Base-by-base conservation (phyloP, 2,888 invertebrate genomes). In the Dolichomitus sp. region DNA sequence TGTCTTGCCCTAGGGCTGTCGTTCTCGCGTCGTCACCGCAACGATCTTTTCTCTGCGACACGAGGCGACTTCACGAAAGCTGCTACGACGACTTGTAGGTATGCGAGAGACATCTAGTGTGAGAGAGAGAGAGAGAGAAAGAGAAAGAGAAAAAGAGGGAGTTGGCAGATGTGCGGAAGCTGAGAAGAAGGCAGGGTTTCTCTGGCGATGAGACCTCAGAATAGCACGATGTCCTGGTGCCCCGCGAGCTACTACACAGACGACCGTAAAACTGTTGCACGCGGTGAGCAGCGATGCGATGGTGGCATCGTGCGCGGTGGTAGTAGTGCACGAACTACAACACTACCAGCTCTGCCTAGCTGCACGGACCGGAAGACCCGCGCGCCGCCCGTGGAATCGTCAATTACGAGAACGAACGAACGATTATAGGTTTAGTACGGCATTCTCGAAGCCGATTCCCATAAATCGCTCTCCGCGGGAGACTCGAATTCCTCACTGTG, bases 361-460 rank as follows among this genome's bases (percentile, higher is more conserved):
- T 33, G 3, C 40, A 4, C 27, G 68, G 68, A 65, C 72, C 74
- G 78, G 80, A 81, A 82, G 85, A 74, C 69, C 79, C 76, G 82
- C 84, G 83, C 86, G 88, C 90, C 91, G 90, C 90, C 92, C 91
- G 90, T 88, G 88, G 91, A 89, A 93, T 91, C 90, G 91, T 92
- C 91, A 90, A 92, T 92, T 92, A 90, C 89, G 86, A 89, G 86
- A 86, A 82, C 90, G 90, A 89, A 87, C 86, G 89, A 87, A 86
- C 86, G 86, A 89, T 88, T 92, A 92, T 91, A 91, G 87, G 85
- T 92, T 88, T 91, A 90, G 92, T 90, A 87, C 86, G 88, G 88
- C 89, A 87, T 90, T 87, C 85, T 82, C 85, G 85, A 83, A 87
- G 81, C 85, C 87, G 87, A 91, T 90, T 89, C 90, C 84, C 88